Evolutionary conservation across 2,113 vertebrate genomes (phyloP).

Genomic region (Xiphias gladius): DNA sequence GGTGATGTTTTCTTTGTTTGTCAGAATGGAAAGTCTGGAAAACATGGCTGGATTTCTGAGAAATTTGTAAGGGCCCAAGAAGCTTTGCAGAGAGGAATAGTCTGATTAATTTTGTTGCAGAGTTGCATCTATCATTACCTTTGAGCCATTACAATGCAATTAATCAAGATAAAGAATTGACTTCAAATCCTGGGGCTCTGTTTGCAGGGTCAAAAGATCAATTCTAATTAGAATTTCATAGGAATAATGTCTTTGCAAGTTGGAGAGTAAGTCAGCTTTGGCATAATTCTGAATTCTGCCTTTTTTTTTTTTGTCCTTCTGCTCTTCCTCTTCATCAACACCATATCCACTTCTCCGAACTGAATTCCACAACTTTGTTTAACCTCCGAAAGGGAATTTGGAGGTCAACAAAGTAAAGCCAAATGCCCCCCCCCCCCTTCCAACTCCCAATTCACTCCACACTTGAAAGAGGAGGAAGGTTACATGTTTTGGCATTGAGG

Average conservation of each 20-base stretch:
- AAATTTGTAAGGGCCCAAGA: neutral
- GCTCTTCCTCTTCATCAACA: neutral
- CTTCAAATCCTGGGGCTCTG: conserved; percentile 38
- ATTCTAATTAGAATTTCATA: conserved; percentile 66
- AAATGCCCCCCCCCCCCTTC: neutral
- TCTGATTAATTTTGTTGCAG: neutral
- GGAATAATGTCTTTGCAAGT: conserved; percentile 46
- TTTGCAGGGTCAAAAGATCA: conserved; percentile 61
- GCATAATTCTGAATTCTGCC: neutral
- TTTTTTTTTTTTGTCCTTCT: too few species aligned
- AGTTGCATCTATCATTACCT: conserved; percentile 54
- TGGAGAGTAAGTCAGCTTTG: conserved; percentile 7
- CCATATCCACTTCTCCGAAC: conserved; percentile 14
- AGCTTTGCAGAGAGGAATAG: conserved; percentile 11
- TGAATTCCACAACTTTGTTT: conserved; percentile 55
- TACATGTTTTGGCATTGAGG: conserved; percentile 69
- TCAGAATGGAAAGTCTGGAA: neutral
- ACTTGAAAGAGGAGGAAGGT: conserved; percentile 63
- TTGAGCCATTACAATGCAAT: conserved; percentile 60
- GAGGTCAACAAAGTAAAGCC: conserved; percentile 51
- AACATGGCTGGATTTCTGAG: neutral
- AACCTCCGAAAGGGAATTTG: conserved; percentile 45
- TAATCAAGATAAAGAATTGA: conserved; percentile 54
- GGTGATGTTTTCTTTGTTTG: neutral
- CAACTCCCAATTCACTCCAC: conserved; percentile 48